Evolutionary conservation across 2,113 vertebrate species (phyloP), one percentile per base, ranked within the genome.

Genomic region (Eptatretus burgeri): DNA sequence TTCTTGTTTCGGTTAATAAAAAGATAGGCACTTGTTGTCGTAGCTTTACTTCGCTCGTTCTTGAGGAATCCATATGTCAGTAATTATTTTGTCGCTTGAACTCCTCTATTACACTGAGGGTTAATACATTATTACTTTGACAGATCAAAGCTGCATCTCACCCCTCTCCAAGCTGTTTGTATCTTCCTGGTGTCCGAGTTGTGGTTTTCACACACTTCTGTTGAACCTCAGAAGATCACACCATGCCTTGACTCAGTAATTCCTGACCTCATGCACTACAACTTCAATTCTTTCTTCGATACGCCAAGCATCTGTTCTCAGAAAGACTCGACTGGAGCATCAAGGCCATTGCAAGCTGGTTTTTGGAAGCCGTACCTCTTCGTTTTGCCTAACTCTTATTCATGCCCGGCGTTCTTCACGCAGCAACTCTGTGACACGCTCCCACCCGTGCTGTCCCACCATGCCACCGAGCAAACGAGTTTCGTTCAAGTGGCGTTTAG

Each of bases 331-430:
- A 20, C n/a, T 20, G 20, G 56, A 17, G 56, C 56, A 60, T n/a
- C 56, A 60, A 20, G 19, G 53, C 53, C 14, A 12, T 12, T 17
- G 56, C 56, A 67, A 72, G 11, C 70, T 50, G 16, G 84, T 86
- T 69, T 68, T 5, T 98, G 89, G 89, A 81, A 79, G 63, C 76
- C 86, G 0, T 98, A 93, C 71, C 75, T 93, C 56, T 70, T 81
- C n/a, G 66, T 78, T 68, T 69, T 98, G 5, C 91, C 89, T 2
- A 50, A 68, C 14, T 13, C 75, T 1, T 93, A 88, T 68, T 78
- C 78, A 14, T 94, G 89, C 63, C 78, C 82, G 4, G 77, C 74
- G 12, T 85, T 76, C 65, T 76, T 80, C 72, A 70, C 76, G 0
- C 70, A 74, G 0, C 72, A 74, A 0, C 74, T 76, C 20, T 62